Evolutionary conservation across 2,797 vertebrate species (phyloP).

Genomic region (Ciconia nigra): DNA sequence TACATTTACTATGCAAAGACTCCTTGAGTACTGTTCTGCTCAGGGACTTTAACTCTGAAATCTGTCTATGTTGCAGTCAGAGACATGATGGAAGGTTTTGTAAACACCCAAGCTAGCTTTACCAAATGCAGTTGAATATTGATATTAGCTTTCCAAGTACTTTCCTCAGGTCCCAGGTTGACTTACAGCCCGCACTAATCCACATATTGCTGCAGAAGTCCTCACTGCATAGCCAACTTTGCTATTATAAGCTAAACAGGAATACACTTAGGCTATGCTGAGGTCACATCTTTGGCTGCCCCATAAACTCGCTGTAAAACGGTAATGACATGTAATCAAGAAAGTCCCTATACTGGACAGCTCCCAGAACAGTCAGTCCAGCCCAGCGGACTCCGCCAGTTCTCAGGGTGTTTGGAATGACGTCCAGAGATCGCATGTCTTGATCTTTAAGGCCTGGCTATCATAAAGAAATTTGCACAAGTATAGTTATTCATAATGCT

Average conservation of each 20-base stretch:
- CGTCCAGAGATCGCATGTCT: background rate
- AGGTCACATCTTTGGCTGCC: background rate
- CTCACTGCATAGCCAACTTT: background rate
- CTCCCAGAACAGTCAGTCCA: background rate
- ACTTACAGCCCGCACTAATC: background rate
- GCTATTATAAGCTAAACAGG: background rate
- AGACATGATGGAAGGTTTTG: background rate
- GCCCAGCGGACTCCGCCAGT: background rate
- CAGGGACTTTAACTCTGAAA: constrained; percentile 1
- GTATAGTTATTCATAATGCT: background rate
- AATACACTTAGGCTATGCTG: background rate
- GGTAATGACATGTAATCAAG: background rate
- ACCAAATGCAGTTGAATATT: background rate
- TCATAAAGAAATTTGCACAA: background rate
- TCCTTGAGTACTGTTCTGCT: background rate
- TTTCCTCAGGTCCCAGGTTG: background rate
- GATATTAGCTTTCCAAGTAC: background rate
- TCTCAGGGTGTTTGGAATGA: background rate
- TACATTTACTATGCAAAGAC: background rate
- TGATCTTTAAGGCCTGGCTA: background rate
- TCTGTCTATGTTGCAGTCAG: background rate
- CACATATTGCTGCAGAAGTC: background rate
- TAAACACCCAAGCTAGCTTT: background rate
- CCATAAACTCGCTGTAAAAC: background rate
- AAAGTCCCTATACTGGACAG: background rate